Percentiles rank a stretch among this genome's conserved stretches.
Conservation (phyloP, 2,113 vertebrate species). For the Genyomyrus donnyi region DNA sequence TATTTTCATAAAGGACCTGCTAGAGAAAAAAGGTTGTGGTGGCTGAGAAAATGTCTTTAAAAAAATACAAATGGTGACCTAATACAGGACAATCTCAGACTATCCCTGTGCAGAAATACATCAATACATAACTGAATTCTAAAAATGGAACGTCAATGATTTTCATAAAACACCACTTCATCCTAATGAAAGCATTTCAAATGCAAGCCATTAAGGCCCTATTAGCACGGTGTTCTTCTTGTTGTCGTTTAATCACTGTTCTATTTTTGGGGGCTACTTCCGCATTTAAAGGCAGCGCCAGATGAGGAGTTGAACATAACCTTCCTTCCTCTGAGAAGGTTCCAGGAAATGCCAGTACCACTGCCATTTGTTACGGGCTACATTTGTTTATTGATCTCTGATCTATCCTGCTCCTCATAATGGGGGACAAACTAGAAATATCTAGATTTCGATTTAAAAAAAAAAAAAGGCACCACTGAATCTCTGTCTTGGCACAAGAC, state of each 20-base stretch:
- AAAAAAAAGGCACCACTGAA: neutral
- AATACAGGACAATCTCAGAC: neutral
- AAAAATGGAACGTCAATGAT: neutral
- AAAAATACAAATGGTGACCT: neutral
- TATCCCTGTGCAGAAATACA: neutral
- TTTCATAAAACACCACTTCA: constrained; percentile 2
- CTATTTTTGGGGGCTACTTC: constrained; percentile 43
- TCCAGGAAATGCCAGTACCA: constrained; percentile 33
- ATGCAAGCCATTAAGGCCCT: constrained; percentile 34
- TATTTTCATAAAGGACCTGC: neutral
- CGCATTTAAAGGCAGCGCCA: constrained; percentile 30
- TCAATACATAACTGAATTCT: neutral
- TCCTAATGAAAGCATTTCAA: constrained; percentile 11
- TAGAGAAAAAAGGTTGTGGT: neutral
- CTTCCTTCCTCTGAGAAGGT: constrained; percentile 31
- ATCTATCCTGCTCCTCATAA: too few relatives aligned
- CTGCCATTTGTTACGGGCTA: neutral
- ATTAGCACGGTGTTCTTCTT: constrained; percentile 33
- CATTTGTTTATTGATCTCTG: neutral
- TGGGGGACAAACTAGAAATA: neutral
- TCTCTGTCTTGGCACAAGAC: neutral
- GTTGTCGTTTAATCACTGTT: constrained; percentile 44
- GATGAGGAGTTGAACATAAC: constrained; percentile 27
- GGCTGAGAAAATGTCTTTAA: neutral
- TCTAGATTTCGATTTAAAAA: neutral